Evolutionary conservation across 2,797 vertebrate species (phyloP).

Genomic region (Enteromius anoplus): DNA sequence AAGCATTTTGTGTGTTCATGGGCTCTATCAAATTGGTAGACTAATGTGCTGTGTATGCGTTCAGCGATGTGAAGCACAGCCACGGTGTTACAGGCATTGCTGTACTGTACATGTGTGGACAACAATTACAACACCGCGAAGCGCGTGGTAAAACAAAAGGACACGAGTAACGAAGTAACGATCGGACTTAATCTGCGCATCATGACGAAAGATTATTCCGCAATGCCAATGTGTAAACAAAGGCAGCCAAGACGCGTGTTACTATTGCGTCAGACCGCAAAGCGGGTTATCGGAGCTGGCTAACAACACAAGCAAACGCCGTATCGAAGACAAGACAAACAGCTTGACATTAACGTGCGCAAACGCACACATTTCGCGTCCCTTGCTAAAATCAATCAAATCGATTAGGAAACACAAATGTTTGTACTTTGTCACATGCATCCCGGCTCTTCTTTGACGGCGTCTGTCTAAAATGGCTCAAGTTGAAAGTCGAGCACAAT

Average conservation of each 20-base stretch:
- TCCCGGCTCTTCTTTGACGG: constrained; percentile 59
- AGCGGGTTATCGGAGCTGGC: constrained; percentile 31
- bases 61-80: background rate
- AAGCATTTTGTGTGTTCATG: background rate
- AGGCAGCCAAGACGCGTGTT: background rate
- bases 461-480: constrained; percentile 39
- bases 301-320: constrained; percentile 22
- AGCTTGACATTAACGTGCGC: background rate
- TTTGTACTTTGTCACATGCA: constrained; percentile 70
- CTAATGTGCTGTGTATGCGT: background rate
- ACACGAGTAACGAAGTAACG: background rate
- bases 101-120: constrained; percentile 3
- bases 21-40: background rate
- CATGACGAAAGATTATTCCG: background rate
- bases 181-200: background rate
- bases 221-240: constrained; percentile 5
- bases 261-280: constrained; percentile 16
- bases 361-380: background rate
- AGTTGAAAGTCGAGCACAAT: constrained; percentile 59
- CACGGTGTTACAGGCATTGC: background rate
- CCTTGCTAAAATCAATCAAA: background rate
- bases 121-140: constrained; percentile 13
- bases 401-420: background rate
- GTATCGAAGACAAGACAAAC: constrained; percentile 18
- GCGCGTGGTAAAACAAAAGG: constrained; percentile 27